Percentiles rank a stretch among this genome's conserved stretches.
Evolutionary conservation across 2,797 vertebrate species (phyloP).

Genomic region (Sebastes reedi): DNA sequence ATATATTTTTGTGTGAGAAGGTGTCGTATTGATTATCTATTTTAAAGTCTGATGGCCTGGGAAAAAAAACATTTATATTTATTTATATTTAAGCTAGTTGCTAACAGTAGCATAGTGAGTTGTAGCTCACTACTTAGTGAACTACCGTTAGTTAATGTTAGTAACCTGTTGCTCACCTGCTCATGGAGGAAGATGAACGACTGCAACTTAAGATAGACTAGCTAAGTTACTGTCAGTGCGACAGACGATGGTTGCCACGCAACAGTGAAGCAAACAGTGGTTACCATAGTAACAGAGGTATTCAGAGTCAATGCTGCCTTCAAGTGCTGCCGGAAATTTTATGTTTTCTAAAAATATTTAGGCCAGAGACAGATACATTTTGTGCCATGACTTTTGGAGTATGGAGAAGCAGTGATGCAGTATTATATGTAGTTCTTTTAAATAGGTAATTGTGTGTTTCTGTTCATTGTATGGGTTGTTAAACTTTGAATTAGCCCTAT

Average conservation of each 20-base stretch:
- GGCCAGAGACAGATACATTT: background rate
- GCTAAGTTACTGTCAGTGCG: background rate
- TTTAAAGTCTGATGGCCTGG: too few relatives aligned
- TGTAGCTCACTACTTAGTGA: background rate
- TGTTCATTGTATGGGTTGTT: background rate
- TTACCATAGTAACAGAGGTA: conserved; percentile 36
- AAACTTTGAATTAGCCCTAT: background rate
- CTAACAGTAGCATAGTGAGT: background rate
- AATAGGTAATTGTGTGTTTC: background rate
- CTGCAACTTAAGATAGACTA: too few relatives aligned
- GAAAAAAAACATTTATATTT: too few relatives aligned
- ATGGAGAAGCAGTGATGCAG: background rate
- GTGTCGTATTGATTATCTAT: too few relatives aligned
- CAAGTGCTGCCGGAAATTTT: background rate
- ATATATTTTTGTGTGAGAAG: too few relatives aligned
- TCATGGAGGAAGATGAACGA: conserved; percentile 2
- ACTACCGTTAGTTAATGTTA: background rate
- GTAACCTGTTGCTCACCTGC: conserved; percentile 24
- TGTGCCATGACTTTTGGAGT: background rate
- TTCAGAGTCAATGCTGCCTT: conserved; percentile 11
- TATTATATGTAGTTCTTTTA: background rate
- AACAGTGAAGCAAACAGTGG: conserved; percentile 12
- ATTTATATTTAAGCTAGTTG: background rate
- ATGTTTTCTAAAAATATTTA: fast-evolving
- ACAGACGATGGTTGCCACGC: background rate